Conservation (phyloP, 1,140 invertebrate genomes). For the Mizuhopecten yessoensis region DNA sequence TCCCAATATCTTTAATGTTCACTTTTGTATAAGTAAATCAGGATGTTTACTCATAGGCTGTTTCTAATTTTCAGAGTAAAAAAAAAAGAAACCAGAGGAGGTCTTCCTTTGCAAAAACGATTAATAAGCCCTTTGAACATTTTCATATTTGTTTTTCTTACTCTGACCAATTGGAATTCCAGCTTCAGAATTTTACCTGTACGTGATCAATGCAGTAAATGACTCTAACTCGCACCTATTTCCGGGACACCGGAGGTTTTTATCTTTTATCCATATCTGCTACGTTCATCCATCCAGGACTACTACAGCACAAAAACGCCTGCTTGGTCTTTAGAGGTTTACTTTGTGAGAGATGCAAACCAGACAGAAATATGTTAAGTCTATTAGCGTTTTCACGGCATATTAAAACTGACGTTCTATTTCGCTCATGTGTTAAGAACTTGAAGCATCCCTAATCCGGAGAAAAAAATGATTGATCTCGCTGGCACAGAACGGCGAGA, state of each 20-base stretch:
- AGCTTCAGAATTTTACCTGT: background rate
- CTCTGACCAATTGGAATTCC: background rate
- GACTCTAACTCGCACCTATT: background rate
- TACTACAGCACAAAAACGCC: background rate
- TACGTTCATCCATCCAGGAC: background rate
- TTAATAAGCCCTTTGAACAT: background rate
- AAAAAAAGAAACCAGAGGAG: background rate
- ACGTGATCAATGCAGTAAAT: background rate
- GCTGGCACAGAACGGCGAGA: background rate
- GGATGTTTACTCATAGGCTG: too few relatives aligned
- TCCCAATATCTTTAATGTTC: background rate
- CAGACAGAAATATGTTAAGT: slow-evolving; percentile 18
- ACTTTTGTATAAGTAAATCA: too few relatives aligned
- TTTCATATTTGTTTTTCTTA: background rate
- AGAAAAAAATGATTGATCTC: slow-evolving; percentile 16
- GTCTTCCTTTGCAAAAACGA: background rate
- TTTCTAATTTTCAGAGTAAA: background rate
- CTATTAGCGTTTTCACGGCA: slow-evolving; percentile 12
- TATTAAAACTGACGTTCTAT: background rate
- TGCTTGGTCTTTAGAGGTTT: background rate
- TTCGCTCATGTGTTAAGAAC: background rate
- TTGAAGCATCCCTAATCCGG: background rate
- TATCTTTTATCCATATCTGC: background rate
- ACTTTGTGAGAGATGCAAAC: background rate
- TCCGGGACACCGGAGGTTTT: background rate